Percentiles rank a stretch among this genome's conserved stretches.
phyloP scores from a whole-genome alignment of 2,113 vertebrate genomes.

The Artemisiospiza belli region DNA sequence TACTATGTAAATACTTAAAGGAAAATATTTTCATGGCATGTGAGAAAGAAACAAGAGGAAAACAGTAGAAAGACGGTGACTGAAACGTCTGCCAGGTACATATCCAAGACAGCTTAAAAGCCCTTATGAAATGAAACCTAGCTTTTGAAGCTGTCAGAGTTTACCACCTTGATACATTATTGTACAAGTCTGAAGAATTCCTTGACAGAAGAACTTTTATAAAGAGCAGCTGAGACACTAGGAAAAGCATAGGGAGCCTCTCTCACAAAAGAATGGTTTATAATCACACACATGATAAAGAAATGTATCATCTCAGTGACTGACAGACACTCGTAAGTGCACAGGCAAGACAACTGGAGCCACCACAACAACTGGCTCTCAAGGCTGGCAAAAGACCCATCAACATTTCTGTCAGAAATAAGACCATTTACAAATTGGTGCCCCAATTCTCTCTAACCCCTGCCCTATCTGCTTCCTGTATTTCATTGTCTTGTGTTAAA shows the following conservation, averaged over 20 bases:
- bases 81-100: constrained; percentile 61
- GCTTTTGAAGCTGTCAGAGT: constrained; percentile 72
- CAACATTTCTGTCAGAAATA: constrained; percentile 67
- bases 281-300: constrained; percentile 63
- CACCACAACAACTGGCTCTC: constrained; percentile 44
- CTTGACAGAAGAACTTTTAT: constrained; percentile 68
- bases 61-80: constrained; percentile 47
- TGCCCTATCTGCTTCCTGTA: constrained; percentile 25
- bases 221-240: constrained; percentile 55
- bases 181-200: constrained; percentile 62
- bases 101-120: constrained; percentile 74
- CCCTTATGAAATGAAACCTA: constrained; percentile 64
- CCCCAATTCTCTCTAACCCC: constrained; percentile 5
- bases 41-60: constrained; percentile 52
- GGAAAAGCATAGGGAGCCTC: constrained; percentile 57
- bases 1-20: constrained; percentile 64
- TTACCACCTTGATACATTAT: constrained; percentile 69
- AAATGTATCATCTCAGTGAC: constrained; percentile 57
- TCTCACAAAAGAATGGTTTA: constrained; percentile 71
- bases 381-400: constrained; percentile 58
- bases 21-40: constrained; percentile 73
- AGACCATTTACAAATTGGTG: constrained; percentile 60
- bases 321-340: constrained; percentile 56
- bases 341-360: constrained; percentile 44
- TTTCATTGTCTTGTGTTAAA: background rate